Conservation (phyloP, 2,113 vertebrate species). For the Xenopus laevis region DNA sequence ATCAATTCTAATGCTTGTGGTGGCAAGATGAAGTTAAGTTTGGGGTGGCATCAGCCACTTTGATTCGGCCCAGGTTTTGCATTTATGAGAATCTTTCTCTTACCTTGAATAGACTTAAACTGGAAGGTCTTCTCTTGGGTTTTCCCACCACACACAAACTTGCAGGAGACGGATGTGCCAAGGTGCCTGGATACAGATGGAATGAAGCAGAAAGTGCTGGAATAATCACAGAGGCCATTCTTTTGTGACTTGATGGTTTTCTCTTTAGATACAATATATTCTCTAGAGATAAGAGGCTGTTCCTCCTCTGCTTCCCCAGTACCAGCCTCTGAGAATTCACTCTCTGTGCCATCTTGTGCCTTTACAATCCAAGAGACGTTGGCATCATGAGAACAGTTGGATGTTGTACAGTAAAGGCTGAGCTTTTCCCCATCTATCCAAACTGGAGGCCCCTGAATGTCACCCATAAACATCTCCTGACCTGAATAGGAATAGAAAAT, state of each 20-base stretch:
- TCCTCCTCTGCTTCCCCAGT: background rate
- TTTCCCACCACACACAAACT: background rate
- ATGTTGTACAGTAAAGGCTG: slow-evolving; percentile 7
- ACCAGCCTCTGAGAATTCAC: background rate
- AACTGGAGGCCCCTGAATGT: slow-evolving; percentile 1
- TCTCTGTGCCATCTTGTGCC: background rate
- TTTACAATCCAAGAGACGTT: slow-evolving; percentile 3
- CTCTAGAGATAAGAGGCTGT: slow-evolving; percentile 17
- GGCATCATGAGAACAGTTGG: slow-evolving; percentile 5
- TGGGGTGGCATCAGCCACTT: no score
- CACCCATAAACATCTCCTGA: background rate
- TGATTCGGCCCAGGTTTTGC: no score
- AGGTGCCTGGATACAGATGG: slow-evolving; percentile 20
- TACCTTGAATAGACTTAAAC: slow-evolving; percentile 13
- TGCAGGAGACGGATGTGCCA: slow-evolving; percentile 2
- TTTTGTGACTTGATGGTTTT: background rate
- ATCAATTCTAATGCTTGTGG: no score
- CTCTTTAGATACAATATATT: slow-evolving; percentile 3
- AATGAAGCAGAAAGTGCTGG: slow-evolving; percentile 13
- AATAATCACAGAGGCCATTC: background rate
- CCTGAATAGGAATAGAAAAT: background rate
- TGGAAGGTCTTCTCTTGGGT: background rate
- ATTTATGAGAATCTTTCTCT: background rate
- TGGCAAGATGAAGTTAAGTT: no score
- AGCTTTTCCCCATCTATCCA: slow-evolving; percentile 12